phyloP scores from a whole-genome alignment of 2,113 vertebrate genomes.

The Sturnus vulgaris region DNA sequence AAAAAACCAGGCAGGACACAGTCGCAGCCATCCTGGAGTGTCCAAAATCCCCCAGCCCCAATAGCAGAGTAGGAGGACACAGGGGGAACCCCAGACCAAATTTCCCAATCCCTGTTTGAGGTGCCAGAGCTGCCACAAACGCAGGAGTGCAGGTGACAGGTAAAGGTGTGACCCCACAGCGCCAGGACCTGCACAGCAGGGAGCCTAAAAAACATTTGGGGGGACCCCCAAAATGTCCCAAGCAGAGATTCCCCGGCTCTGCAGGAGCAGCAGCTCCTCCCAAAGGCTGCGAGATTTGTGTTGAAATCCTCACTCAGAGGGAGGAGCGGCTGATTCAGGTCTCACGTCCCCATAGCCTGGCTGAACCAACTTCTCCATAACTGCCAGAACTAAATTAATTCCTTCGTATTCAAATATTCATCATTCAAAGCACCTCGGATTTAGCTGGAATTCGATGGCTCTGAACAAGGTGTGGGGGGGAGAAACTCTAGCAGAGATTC shows the following conservation, averaged over 20 bases:
- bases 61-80: accelerated
- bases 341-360: not conserved
- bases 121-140: accelerated
- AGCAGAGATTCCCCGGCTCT: accelerated
- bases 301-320: not conserved
- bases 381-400: no score
- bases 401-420: no score
- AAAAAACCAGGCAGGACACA: not conserved
- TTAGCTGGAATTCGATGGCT: not conserved
- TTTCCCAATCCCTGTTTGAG: not conserved
- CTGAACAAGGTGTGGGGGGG: not conserved
- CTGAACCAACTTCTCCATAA: not conserved
- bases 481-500: not conserved
- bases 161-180: not conserved
- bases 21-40: not conserved
- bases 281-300: not conserved
- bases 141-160: accelerated
- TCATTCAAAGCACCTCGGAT: not conserved
- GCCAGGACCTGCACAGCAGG: not conserved
- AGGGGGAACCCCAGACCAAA: accelerated
- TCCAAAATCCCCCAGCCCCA: not conserved
- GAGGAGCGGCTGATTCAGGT: not conserved
- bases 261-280: not conserved
- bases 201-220: not conserved
- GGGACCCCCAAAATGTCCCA: accelerated